phyloP scores from a whole-genome alignment of 2,113 vertebrate genomes.

The Solenodon paradoxus region DNA sequence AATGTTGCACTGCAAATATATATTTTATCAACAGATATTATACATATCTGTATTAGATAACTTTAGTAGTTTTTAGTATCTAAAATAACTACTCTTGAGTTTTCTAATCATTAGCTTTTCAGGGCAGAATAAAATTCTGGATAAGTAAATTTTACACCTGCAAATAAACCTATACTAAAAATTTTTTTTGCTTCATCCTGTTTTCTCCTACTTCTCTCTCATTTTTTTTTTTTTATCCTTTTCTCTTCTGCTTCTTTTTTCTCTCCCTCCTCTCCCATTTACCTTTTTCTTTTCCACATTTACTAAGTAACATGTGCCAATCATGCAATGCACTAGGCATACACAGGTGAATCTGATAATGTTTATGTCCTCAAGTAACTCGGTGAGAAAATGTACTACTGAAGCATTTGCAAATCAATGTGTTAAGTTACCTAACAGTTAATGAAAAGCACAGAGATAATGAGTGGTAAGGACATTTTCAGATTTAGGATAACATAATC shows the following conservation, averaged over 20 bases:
- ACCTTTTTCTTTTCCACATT: neutral
- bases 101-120: neutral
- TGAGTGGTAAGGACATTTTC: neutral
- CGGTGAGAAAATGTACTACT: neutral
- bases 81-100: neutral
- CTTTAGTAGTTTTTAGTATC: neutral
- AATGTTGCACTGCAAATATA: neutral
- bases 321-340: neutral
- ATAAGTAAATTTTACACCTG: neutral
- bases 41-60: neutral
- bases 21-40: neutral
- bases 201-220: neutral
- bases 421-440: neutral
- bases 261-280: neutral
- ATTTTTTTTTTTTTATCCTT: neutral
- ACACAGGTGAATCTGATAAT: neutral
- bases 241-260: neutral
- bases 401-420: neutral
- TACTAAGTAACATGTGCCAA: neutral
- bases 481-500: neutral
- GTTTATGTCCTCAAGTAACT: neutral
- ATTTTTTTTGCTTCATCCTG: too few relatives aligned
- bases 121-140: neutral
- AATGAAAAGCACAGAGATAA: neutral
- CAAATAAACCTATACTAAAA: too few relatives aligned